Conservation (phyloP, 2,888 invertebrate species). For the Homarus gammarus region DNA sequence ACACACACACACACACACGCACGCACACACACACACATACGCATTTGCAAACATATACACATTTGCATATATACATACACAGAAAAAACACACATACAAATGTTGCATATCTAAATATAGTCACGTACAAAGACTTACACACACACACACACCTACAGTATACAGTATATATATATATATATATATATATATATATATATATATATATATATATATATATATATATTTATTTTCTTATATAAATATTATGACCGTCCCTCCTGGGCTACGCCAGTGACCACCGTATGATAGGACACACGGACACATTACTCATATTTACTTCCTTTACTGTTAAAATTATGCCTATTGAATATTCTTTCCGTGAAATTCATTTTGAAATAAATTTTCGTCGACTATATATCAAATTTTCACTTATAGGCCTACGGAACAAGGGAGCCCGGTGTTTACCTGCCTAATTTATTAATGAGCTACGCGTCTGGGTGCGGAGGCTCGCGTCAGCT, state of each 20-base stretch:
- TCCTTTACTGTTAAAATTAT: no score
- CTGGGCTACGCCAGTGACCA: no score
- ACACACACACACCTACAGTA: neutral
- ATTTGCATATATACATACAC: neutral
- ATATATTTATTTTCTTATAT: constrained; percentile 1
- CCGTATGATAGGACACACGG: no score
- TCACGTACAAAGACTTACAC: neutral
- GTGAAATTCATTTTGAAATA: no score
- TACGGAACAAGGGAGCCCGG: no score
- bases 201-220: constrained; percentile 4
- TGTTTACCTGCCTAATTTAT: neutral
- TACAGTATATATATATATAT: neutral
- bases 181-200: neutral
- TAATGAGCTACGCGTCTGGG: neutral
- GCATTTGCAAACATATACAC: neutral
- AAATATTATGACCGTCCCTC: neutral
- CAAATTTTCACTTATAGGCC: no score
- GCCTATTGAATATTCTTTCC: no score
- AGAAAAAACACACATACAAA: no score
- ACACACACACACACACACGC: no score
- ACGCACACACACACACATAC: neutral
- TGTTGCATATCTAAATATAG: neutral
- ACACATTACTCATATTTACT: no score
- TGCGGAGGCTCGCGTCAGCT: no score
- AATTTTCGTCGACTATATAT: no score